Percentiles rank a stretch among this genome's conserved stretches.
Evolutionary conservation across 2,113 vertebrate species (phyloP).

Genomic region (Ceyx melanurus): DNA sequence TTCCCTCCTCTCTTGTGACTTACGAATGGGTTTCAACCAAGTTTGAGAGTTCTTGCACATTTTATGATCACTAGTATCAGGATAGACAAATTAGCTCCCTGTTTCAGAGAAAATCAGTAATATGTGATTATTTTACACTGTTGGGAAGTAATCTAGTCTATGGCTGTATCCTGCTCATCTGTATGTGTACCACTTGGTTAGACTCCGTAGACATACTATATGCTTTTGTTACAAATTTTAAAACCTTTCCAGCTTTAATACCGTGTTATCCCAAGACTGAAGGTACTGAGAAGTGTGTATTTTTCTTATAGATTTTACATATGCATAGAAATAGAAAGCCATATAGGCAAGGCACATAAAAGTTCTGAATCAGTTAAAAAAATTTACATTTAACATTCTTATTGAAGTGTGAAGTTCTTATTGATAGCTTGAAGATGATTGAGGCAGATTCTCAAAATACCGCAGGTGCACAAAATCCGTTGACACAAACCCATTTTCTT

Average conservation of each 20-base stretch:
- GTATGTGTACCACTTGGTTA: background rate
- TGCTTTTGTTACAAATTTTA: background rate
- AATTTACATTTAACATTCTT: background rate
- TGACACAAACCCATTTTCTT: background rate
- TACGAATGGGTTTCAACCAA: background rate
- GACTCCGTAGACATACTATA: no score
- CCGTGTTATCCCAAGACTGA: background rate
- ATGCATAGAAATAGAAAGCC: background rate
- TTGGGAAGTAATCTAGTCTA: background rate
- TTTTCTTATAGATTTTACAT: background rate
- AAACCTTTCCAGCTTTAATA: background rate
- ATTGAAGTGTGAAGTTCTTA: background rate
- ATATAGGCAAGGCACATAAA: background rate
- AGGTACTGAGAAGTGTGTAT: background rate
- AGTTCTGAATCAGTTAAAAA: background rate
- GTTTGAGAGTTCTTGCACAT: background rate
- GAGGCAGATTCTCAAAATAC: background rate
- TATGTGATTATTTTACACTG: background rate
- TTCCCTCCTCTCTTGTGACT: background rate
- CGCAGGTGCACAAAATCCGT: background rate
- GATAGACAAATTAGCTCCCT: background rate
- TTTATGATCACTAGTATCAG: background rate
- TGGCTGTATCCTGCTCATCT: background rate
- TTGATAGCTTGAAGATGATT: background rate
- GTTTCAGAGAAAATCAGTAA: background rate